Base-by-base conservation (phyloP, 1,140 invertebrate species). In the Ephestia elutella region DNA sequence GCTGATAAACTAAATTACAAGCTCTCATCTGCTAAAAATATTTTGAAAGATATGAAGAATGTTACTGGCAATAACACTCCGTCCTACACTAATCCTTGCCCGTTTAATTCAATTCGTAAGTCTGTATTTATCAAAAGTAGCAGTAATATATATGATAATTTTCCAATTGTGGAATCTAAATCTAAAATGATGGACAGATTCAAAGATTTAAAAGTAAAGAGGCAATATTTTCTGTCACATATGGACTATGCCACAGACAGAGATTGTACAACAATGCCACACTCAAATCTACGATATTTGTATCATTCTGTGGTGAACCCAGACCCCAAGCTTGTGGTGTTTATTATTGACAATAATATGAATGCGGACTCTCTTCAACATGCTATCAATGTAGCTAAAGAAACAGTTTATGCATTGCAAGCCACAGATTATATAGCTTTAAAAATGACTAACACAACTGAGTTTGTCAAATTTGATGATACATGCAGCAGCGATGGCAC, bases 41-140 rank as follows among this genome's bases (percentile, higher is more conserved):
- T 87, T 53, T 71, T 89, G 9, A 32, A 65, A 49, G 82, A 86
- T 48, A 84, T 89, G 82, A 81, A 75, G 44, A 84, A 74, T 64
- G 70, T 71, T n/a, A 74, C 79, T 20, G 75, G 65, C 49, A 65
- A 73, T 49, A 80, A 70, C 30, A 82, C 79, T 73, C 78, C 79
- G 63, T 89, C 87, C 66, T 89, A 81, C 57, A 88, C 84, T 5
- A 82, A 85, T 66, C 89, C 87, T n/a, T 90, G 87, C 54, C 87
- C 86, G 19, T 83, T 87, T 56, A 87, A 83, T 58, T 87, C 87
- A 60, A 86, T 88, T 38, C 76, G 83, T 61, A 89, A 87, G 70
- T 78, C 84, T 55, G 78, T 85, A 25, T 82, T 86, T 62, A 79
- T 86, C 32, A 87, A 77, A 66, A 86, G 75, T 68, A 67, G 73